A percentile compares a stretch with the other conserved stretches of the same genome.
Evolutionary conservation across 2,888 invertebrate species (phyloP).

Genomic region (Erannis defoliaria): DNA sequence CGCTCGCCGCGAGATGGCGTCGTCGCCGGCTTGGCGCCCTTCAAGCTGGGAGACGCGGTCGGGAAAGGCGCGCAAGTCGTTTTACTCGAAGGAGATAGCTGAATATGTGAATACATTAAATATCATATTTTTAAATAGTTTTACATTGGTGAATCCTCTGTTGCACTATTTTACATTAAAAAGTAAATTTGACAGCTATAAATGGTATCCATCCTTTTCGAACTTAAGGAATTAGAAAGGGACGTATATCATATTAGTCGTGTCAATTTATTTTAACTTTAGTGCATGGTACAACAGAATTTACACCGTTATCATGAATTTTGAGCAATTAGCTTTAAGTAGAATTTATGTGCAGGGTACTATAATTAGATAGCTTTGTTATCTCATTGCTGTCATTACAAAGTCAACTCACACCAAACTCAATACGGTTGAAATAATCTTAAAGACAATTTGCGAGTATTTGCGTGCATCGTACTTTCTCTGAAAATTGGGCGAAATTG

Average conservation of each 20-base stretch:
- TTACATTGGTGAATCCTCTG: background rate
- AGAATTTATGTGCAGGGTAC: background rate
- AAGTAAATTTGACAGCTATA: too few relatives aligned
- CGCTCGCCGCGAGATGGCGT: constrained; percentile 93
- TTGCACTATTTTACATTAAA: too few relatives aligned
- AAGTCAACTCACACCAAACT: background rate
- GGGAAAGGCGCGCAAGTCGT: constrained; percentile 90
- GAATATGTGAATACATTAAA: constrained; percentile 11
- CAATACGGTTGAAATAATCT: background rate
- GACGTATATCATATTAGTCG: too few relatives aligned
- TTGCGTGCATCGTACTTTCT: too few relatives aligned
- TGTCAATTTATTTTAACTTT: too few relatives aligned
- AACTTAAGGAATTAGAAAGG: too few relatives aligned
- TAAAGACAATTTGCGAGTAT: too few relatives aligned
- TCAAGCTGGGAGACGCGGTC: constrained; percentile 93
- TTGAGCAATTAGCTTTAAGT: background rate
- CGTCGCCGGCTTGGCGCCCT: constrained; percentile 89
- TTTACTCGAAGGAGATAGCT: constrained; percentile 79
- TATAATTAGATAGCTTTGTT: background rate
- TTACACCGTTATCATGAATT: background rate
- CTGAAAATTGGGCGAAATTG: too few relatives aligned
- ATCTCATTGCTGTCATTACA: background rate
- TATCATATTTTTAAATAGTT: background rate
- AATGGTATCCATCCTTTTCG: too few relatives aligned
- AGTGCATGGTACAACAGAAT: too few relatives aligned